Evolutionary conservation across 53 echinoderm and acorn worm genomes (phyloP), one percentile per base, ranked within the genome.

Genomic region (Paelopatides confundens): DNA sequence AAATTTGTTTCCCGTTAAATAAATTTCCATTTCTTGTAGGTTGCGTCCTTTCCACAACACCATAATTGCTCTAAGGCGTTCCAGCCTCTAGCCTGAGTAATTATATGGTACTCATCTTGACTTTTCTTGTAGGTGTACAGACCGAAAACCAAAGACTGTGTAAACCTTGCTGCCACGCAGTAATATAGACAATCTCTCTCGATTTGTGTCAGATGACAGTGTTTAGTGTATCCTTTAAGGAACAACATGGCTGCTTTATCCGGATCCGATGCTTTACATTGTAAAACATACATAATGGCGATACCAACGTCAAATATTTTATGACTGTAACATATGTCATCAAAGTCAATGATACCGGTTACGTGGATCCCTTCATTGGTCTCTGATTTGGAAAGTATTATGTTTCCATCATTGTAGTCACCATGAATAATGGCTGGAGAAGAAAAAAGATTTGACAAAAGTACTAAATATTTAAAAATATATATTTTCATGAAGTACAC

Each of bases 351-450:
- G 53, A 95, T 62, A 62, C 95, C 95, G 6, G 65, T 51, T 47
- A 95, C 68, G 18, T 85, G 71, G 31, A 86, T 71, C 26, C 21
- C 18, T 3, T 58, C 58, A 8, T 12, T 39, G 37, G 67, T 37
- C 24, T 66, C 18, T 38, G 34, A n/a, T 26, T 13, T 5, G 71
- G 58, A 33, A 65, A 91, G 87, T 35, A 95, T 50, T 11, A 94
- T 65, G 53, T 96, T 96, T 53, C 64, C 79, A 24, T 96, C 89
- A 50, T 90, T 96, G 76, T 84, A 96, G 65, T 96, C 96, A 29
- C 87, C 81, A 85, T 96, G 96, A 43, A 96, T 88, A 27, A 96
- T 38, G 82, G 94, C 96, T 96, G 89, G 3, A 5, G 21, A 58
- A 58, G n/a, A 5, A 17, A 58, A n/a, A n/a, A n/a, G n/a, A n/a